Conservation (phyloP, 2,888 invertebrate species). For the Stenichneumon culpator region DNA sequence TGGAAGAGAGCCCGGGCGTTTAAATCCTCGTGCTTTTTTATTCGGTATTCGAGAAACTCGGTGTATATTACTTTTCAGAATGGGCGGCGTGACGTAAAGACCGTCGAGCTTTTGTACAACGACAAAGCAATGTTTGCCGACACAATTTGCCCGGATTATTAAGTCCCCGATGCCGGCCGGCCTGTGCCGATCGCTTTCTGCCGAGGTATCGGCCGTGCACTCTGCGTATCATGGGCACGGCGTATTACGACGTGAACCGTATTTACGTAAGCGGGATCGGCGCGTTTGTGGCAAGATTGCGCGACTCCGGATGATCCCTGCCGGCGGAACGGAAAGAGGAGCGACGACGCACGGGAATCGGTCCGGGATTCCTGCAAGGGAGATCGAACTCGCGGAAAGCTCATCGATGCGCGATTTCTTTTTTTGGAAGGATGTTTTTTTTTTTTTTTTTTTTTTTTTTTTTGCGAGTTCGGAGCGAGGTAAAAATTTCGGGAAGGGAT, state of each 20-base stretch:
- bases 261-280: not conserved
- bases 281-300: not conserved
- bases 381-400: too few relatives aligned
- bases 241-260: not conserved
- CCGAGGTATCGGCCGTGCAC: not conserved
- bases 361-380: too few relatives aligned
- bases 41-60: slow-evolving; percentile 73
- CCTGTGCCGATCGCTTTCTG: slow-evolving; percentile 9
- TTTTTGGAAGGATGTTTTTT: too few relatives aligned
- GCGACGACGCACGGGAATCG: too few relatives aligned
- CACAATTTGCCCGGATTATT: slow-evolving; percentile 83
- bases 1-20: slow-evolving; percentile 4
- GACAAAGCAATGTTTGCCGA: slow-evolving; percentile 84
- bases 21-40: slow-evolving; percentile 59
- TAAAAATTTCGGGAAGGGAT: too few relatives aligned
- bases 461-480: too few relatives aligned
- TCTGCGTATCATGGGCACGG: slow-evolving; percentile 5
- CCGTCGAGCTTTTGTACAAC: slow-evolving; percentile 75
- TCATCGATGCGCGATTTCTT: too few relatives aligned
- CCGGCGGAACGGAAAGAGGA: too few relatives aligned
- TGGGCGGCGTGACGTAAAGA: slow-evolving; percentile 84
- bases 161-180: slow-evolving; percentile 21
- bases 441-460: too few relatives aligned
- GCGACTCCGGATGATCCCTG: not conserved
- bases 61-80: slow-evolving; percentile 85